Conservation (phyloP, 2,888 invertebrate genomes). For the Belgica antarctica region DNA sequence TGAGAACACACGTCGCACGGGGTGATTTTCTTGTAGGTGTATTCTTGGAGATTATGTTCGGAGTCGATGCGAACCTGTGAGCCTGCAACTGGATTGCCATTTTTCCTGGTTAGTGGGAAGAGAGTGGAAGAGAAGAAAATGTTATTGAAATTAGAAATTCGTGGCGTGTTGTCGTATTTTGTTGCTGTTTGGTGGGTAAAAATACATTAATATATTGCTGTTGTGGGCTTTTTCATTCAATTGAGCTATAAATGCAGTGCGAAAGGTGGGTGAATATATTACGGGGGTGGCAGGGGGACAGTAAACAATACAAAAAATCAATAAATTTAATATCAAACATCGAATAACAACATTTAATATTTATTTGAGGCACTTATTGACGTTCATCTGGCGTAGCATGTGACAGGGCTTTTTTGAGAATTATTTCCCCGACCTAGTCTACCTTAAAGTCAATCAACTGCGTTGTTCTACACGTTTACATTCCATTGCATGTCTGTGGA, state of each 20-base stretch:
- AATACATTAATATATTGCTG: background rate
- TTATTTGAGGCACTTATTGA: background rate
- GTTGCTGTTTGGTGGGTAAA: background rate
- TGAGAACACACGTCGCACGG: conserved; percentile 93
- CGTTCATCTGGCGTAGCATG: too few species aligned
- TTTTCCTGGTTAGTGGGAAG: conserved; percentile 61
- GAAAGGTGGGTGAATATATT: background rate
- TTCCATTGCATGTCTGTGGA: too few species aligned
- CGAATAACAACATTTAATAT: conserved; percentile 20
- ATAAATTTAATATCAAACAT: conserved; percentile 14
- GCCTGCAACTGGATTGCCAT: conserved; percentile 65
- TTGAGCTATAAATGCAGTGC: background rate
- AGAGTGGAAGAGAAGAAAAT: background rate
- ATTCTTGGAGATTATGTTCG: conserved; percentile 84
- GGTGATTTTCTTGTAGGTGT: conserved; percentile 93
- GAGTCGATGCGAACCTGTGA: conserved; percentile 53
- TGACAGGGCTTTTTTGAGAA: too few species aligned
- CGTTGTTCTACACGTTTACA: too few species aligned
- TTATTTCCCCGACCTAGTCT: too few species aligned
- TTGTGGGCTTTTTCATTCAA: background rate
- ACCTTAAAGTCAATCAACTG: too few species aligned
- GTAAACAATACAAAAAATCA: conserved; percentile 18
- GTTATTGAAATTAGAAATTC: background rate
- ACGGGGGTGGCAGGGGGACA: background rate
- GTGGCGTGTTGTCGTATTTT: too few species aligned